phyloP scores from a whole-genome alignment of 2,113 vertebrate genomes.

The Microtus richardsoni region DNA sequence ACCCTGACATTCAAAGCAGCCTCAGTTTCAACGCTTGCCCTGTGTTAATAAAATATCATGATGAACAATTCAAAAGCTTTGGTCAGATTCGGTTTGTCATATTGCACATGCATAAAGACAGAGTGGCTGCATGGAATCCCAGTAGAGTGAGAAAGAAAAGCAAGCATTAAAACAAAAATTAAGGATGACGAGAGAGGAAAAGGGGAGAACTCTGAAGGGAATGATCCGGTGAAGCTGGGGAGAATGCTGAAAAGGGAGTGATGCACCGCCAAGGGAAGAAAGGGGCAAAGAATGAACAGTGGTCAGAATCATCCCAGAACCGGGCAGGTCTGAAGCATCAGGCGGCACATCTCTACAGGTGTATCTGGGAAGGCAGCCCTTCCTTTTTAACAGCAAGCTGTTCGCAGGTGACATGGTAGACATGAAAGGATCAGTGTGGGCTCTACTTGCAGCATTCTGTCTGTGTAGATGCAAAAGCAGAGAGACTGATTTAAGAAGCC shows the following conservation, averaged over 20 bases:
- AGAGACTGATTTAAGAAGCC: neutral
- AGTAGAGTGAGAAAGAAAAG: neutral
- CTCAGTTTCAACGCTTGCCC: neutral
- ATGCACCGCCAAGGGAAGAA: neutral
- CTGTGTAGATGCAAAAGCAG: slow-evolving; percentile 5
- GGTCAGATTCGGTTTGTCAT: neutral
- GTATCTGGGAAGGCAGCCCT: neutral
- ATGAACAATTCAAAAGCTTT: slow-evolving; percentile 25
- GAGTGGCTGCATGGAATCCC: slow-evolving; percentile 17
- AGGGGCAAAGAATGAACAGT: slow-evolving; percentile 9
- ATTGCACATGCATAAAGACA: neutral
- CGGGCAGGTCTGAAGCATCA: slow-evolving; percentile 33
- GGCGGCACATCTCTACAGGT: slow-evolving; percentile 52
- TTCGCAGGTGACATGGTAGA: slow-evolving; percentile 23
- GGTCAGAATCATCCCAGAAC: slow-evolving; percentile 55
- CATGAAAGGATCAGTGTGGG: neutral
- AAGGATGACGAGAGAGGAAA: neutral
- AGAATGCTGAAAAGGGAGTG: slow-evolving; percentile 25
- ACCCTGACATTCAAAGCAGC: neutral
- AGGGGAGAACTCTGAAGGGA: slow-evolving; percentile 14
- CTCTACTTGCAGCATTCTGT: slow-evolving; percentile 1
- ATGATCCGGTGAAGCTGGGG: slow-evolving; percentile 23
- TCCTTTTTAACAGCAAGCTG: slow-evolving; percentile 40
- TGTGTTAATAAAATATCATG: neutral
- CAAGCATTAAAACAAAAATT: slow-evolving; percentile 16